Evolutionary conservation across 2,113 vertebrate genomes (phyloP), one percentile per base, ranked within the genome.

Genomic region (Syngnathoides biaculeatus): DNA sequence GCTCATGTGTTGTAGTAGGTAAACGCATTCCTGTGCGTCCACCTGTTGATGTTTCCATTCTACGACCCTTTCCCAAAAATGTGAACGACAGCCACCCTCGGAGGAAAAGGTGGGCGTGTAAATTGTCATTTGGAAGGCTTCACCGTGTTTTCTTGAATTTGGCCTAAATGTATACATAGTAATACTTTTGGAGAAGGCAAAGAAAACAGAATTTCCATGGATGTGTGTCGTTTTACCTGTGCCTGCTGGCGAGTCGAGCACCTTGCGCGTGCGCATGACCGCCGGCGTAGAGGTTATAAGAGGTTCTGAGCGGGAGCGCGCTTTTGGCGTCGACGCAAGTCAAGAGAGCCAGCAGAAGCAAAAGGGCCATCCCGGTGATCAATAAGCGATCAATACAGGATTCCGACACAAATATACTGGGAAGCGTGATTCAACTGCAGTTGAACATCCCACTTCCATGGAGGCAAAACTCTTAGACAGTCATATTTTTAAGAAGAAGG

Each of bases 191-290:
- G 10, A 24, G 52, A 55, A 4, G 52, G 15, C 22, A 38, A 10
- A 38, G 56, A n/a, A 58, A 58, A 3, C 47, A 52, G 35, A 52
- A 7, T 69, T 81, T 12, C 58, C 17, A 19, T 38, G 30, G 79
- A 77, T 75, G 73, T 79, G 78, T 75, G 80, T 69, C 77, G 63
- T 22, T 59, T 40, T 83, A 89, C 87, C 85, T 89, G 85, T 89
- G 82, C 72, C 85, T 83, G 74, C 84, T 87, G 75, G 85, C 72
- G 0, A 84, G 79, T 60, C 84, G 82, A 3, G 68, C 47, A 20
- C 74, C 30, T 56, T 80, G 73, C 52, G 70, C 14, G 56, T 76
- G 73, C 62, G 72, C 69, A 73, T 82, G 72, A n/a, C 77, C 84
- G 30, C 65, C 56, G 13, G 79, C 14, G 53, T 85, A 89, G 13